phyloP scores from a whole-genome alignment of 2,797 vertebrate genomes.

The Sciurus carolinensis region DNA sequence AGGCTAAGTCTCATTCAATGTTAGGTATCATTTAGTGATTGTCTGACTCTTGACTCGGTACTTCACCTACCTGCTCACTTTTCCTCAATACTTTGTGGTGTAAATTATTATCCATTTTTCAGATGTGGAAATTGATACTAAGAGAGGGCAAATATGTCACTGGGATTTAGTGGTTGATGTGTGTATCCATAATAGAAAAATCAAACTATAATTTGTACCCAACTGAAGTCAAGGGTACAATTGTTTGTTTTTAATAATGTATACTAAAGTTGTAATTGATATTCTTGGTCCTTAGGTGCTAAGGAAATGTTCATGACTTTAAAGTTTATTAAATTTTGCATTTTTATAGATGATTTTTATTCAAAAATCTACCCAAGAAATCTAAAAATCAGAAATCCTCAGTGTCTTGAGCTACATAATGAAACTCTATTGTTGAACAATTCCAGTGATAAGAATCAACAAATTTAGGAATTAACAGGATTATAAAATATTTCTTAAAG shows the following conservation, averaged over 20 bases:
- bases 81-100: neutral
- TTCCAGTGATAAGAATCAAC: neutral
- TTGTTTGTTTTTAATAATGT: neutral
- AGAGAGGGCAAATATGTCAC: neutral
- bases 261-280: neutral
- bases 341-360: neutral
- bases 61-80: neutral
- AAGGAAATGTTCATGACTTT: neutral
- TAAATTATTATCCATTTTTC: neutral
- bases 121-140: neutral
- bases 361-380: neutral
- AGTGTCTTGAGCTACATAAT: neutral
- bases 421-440: neutral
- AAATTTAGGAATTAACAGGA: neutral
- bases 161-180: neutral
- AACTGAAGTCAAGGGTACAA: neutral
- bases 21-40: slow-evolving; percentile 5
- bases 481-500: neutral
- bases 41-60: neutral
- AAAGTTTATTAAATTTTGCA: neutral
- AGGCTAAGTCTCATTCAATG: neutral
- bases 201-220: neutral
- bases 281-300: neutral
- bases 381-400: neutral
- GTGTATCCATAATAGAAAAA: neutral